phyloP scores from a whole-genome alignment of 2,797 vertebrate genomes.

The Podarcis siculus region DNA sequence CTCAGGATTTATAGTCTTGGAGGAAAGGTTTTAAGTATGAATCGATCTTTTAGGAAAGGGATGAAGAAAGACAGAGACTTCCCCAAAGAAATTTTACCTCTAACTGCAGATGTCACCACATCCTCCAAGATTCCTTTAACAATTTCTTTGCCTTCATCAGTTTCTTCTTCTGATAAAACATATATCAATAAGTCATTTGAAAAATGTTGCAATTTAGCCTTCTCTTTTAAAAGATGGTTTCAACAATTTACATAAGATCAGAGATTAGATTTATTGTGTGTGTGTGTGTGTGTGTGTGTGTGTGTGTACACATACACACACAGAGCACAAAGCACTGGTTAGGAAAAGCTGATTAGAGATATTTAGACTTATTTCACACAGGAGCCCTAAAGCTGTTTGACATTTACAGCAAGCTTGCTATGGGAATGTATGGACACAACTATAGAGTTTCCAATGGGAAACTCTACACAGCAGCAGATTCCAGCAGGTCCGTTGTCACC shows the following conservation, averaged over 20 bases:
- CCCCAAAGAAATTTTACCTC: slow-evolving; percentile 69
- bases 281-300: no score
- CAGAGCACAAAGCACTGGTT: no score
- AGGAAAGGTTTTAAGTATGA: background rate
- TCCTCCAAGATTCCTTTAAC: slow-evolving; percentile 81
- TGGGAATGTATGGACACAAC: no score
- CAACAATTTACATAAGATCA: background rate
- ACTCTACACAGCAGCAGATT: no score
- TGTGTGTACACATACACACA: no score
- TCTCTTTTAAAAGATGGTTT: background rate
- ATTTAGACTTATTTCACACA: background rate
- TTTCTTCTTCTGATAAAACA: slow-evolving; percentile 62
- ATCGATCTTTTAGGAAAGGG: background rate
- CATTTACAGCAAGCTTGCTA: no score
- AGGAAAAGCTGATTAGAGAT: background rate
- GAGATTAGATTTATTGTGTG: background rate
- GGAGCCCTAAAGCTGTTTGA: background rate
- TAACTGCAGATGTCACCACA: slow-evolving; percentile 75
- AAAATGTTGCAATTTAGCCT: background rate
- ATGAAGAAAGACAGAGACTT: slow-evolving; percentile 12
- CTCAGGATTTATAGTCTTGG: background rate
- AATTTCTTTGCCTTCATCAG: slow-evolving; percentile 73
- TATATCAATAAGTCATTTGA: slow-evolving; percentile 39
- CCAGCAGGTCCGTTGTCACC: no score
- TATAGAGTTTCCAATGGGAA: no score